Evolutionary conservation across 2,888 invertebrate species (phyloP), one percentile per base, ranked within the genome.

Genomic region (Trimorus sp.): DNA sequence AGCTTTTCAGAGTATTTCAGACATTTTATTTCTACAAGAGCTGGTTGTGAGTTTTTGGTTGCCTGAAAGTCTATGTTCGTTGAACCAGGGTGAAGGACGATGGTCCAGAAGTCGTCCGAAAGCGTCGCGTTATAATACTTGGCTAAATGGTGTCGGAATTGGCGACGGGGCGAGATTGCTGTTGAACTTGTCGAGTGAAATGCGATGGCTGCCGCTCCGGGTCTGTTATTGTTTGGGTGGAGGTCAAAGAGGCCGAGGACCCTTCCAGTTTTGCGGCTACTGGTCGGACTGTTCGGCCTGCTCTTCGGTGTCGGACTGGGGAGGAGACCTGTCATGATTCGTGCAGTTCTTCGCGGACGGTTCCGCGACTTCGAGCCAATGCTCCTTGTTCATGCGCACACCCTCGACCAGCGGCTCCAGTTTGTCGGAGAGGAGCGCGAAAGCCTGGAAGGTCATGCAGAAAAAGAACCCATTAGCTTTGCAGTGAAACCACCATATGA

Each of bases 371-470:
- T 95, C 95, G 87, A 97, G 93, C 98, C 98, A 98, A 89, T 97
- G 96, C 48, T 94, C 93, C 75, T 97, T 95, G 91, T 98, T 98
- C 87, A 94, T 93, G 83, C 95, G 94, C 15, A 98, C 97, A 49
- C 98, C 96, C 53, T 96, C 96, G 8, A 97, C 94, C 91, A 98
- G 93, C 6, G 97, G 97, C 86, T 95, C 94, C 79, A 98, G 92
- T 84, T 95, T 94, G 40, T 95, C 94, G n/a, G 95, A 97, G 80
- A 98, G 92, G 58, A 94, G 93, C 68, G 97, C 95, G 92, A 98
- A 97, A 86, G 97, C 95, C 98, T 98, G 92, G 5, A 80, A 84
- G 26, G 26, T 26, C 4, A 26, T 4, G 4, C 2, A 26, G 26
- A 26, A 26, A 26, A 26, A 26, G n/a, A n/a, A n/a, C n/a, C n/a